These are phyloP conservation scores for Mesorhabditis belari DNA, from an alignment of 2,888 invertebrate species.

Conservation along the genomic window DNA sequence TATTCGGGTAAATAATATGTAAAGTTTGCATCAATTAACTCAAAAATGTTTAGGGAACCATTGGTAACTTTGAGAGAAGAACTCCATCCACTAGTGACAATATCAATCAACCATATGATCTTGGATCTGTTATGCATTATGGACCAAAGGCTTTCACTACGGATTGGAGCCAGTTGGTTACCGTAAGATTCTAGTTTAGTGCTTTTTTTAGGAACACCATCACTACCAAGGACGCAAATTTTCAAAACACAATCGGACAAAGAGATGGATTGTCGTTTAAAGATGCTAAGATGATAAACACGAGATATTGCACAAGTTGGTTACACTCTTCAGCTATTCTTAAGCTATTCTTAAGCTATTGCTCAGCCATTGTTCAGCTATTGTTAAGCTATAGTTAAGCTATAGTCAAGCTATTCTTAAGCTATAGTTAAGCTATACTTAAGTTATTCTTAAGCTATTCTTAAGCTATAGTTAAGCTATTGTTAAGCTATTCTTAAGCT, in stretches of 20 bases:
- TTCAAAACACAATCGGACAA: slow-evolving; percentile 50
- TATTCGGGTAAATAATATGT: slow-evolving; percentile 24
- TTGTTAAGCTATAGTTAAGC: too few species aligned
- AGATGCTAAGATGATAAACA: slow-evolving; percentile 50
- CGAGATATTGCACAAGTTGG: slow-evolving; percentile 42
- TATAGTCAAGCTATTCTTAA: too few species aligned
- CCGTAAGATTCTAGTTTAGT: too few species aligned
- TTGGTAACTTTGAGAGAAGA: slow-evolving; percentile 50
- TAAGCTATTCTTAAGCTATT: too few species aligned
- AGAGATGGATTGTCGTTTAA: slow-evolving; percentile 47
- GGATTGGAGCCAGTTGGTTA: slow-evolving; percentile 24
- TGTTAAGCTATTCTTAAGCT: too few species aligned
- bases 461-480: too few species aligned
- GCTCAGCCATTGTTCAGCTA: too few species aligned
- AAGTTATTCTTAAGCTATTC: too few species aligned
- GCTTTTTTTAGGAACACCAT: slow-evolving; percentile 31
- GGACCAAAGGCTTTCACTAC: slow-evolving; percentile 47
- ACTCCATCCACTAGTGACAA: slow-evolving; percentile 42
- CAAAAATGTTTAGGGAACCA: slow-evolving; percentile 33
- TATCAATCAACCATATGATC: slow-evolving; percentile 47
- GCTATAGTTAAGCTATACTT: too few species aligned
- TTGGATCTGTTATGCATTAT: slow-evolving; percentile 40
- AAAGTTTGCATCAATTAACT: slow-evolving; percentile 1
- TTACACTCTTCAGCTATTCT: neutral
- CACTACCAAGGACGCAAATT: slow-evolving; percentile 34